Conservation (phyloP, 2,113 vertebrate species). For the Sigmodon hispidus region DNA sequence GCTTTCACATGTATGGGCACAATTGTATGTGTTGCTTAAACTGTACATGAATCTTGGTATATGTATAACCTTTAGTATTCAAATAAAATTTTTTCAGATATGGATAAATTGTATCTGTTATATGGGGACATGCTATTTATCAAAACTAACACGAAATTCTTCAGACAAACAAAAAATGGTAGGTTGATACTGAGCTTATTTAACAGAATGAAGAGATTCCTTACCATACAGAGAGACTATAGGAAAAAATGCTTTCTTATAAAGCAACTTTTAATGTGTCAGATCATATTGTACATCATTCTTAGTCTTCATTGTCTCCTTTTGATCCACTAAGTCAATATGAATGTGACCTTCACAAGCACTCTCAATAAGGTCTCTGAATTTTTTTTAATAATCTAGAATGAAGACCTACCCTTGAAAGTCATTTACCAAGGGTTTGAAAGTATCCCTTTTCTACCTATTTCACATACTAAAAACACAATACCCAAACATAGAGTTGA, state of each 20-base stretch:
- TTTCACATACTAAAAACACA: neutral
- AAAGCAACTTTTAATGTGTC: neutral
- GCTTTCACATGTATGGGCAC: neutral
- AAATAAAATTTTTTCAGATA: constrained; percentile 12
- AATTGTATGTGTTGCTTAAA: neutral
- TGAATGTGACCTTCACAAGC: neutral
- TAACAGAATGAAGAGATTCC: neutral
- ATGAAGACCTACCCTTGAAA: neutral
- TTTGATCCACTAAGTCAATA: neutral
- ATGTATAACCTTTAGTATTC: neutral
- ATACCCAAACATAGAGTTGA: neutral
- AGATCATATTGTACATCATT: neutral
- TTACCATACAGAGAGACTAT: neutral
- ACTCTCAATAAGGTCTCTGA: neutral
- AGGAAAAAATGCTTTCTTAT: neutral
- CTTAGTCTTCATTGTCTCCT: neutral
- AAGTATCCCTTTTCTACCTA: neutral
- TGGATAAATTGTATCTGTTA: constrained; percentile 13
- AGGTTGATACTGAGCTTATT: constrained; percentile 12
- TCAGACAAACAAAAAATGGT: neutral
- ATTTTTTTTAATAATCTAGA: neutral
- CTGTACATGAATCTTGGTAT: neutral
- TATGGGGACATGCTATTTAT: neutral
- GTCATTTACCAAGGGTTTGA: neutral
- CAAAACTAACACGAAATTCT: neutral